Evolutionary conservation across 1,140 invertebrate species (phyloP), one percentile per base, ranked within the genome.

Genomic region (Parapsyche elsis): DNA sequence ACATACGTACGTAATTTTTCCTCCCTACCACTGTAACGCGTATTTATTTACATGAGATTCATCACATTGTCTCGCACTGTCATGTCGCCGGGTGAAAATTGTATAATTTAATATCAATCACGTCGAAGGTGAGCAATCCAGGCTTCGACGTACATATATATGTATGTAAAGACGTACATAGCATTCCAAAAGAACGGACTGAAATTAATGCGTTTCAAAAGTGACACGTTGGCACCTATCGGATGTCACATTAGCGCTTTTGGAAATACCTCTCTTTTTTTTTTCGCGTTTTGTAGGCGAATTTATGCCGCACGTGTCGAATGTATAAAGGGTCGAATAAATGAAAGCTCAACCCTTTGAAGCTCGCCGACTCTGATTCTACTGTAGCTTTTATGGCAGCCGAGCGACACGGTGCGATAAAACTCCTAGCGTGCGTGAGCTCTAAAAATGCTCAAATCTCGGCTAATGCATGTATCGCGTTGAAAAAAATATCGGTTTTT

Each of bases 211-310:
- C 71, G 16, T 38, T 16, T 73, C 30, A 73, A 45, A 23, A 12
- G 38, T 46, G 71, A 73, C 71, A 38, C 16, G 4, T 71, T 30
- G 16, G 16, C 67, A 71, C 45, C 16, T 73, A 49, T 73, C 71
- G 71, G 24, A 46, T 73, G 71, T 73, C 71, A 24, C 26, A 73
- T 73, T 73, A 73, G 23, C 49, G 49, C 49, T 53, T n/a, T 53
- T 53, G 49, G 49, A 53, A 53, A 53, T 14, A 10, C 49, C 49
- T 53, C 12, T 53, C 49, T 16, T 12, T 53, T 12, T 1, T 53
- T 16, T 16, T 12, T 53, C 12, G 16, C 49, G 10, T 38, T n/a
- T n/a, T n/a, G n/a, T n/a, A n/a, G n/a, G 10, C 49, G 49, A 53
- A 53, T 53, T 53, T 53, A 53, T 16, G 49, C 16, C 49, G 2